Evolutionary conservation across 2,888 invertebrate species (phyloP), one percentile per base, ranked within the genome.

Genomic region (Augiades crinisus): DNA sequence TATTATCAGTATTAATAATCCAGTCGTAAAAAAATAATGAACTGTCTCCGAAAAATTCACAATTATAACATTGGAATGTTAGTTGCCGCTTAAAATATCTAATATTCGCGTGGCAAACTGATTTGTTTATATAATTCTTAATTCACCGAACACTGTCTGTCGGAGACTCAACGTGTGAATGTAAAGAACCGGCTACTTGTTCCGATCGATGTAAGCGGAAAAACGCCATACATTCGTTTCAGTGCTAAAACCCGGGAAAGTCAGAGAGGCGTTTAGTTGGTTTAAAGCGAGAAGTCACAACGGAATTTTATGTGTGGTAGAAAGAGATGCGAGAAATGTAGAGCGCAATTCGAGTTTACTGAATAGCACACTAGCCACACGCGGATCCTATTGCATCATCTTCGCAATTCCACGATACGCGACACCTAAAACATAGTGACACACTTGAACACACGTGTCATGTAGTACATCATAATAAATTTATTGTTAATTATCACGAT

Each of bases 371-470:
- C 16, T 2, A 10, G 40, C 38, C 21, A 47, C 31, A 33, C 38
- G 31, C 21, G 47, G 31, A 8, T 21, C 12, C 7, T 38, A 47
- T 47, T 47, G 47, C 47, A 47, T 47, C 47, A 47, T 47, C 47
- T 31, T 47, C 22, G 10, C n/a, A n/a, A 16, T 24, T 27, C 27
- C 4, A 27, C 36, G 10, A 36, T 19, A n/a, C n/a, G n/a, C n/a
- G n/a, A n/a, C n/a, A n/a, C n/a, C n/a, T n/a, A n/a, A n/a, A n/a
- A n/a, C n/a, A n/a, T n/a, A n/a, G n/a, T n/a, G n/a, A n/a, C n/a
- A n/a, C n/a, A n/a, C n/a, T n/a, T n/a, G n/a, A n/a, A n/a, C n/a
- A n/a, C n/a, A n/a, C n/a, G n/a, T n/a, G n/a, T n/a, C n/a, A n/a
- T n/a, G n/a, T n/a, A n/a, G n/a, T n/a, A n/a, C n/a, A n/a, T n/a